Base-by-base conservation (phyloP, 2,888 invertebrate species). In the Athalia circularis region DNA sequence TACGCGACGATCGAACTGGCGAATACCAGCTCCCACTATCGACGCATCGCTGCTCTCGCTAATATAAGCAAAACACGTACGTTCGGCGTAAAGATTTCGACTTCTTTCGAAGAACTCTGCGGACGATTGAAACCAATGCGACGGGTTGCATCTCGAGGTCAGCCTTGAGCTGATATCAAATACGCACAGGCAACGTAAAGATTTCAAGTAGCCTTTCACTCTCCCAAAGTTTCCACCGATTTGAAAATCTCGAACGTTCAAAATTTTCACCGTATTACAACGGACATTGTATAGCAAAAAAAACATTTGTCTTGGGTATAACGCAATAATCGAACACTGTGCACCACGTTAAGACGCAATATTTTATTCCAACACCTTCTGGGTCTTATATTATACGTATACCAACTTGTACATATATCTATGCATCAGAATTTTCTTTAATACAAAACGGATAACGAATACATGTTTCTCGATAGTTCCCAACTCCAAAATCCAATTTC, bases 281-380 rank as follows among this genome's bases (percentile, higher is more conserved):
- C 45, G 13, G 8, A 47, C 57, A 59, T 67, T 72, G 47, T 13
- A 72, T 59, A 9, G 13, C 29, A 2, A 29, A 29, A 29, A 29
- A 45, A 57, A 72, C 72, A 72, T 72, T 57, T 72, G 47, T 72
- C 72, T 72, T 59, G 47, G 13, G 72, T 59, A 29, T 29, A 59
- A 57, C 59, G 72, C 72, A 72, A 59, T 72, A 72, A 72, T 72
- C 72, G 59, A 72, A 59, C n/a, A n/a, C n/a, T n/a, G n/a, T n/a
- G n/a, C n/a, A n/a, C n/a, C n/a, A n/a, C n/a, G n/a, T n/a, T n/a
- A n/a, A n/a, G n/a, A n/a, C 59, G 72, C 72, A 72, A 72, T 72
- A 72, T 72, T 59, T 72, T 72, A 59, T 59, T 59, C 57, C 72
- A 72, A 72, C 72, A 72, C 72, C 57, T 57, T 29, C 29, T 29